Percentiles rank a stretch among this genome's conserved stretches.
These are phyloP conservation scores for Ichneumoninae sp. DNA, from an alignment of 2,888 invertebrate species.

Conservation along the genomic window DNA sequence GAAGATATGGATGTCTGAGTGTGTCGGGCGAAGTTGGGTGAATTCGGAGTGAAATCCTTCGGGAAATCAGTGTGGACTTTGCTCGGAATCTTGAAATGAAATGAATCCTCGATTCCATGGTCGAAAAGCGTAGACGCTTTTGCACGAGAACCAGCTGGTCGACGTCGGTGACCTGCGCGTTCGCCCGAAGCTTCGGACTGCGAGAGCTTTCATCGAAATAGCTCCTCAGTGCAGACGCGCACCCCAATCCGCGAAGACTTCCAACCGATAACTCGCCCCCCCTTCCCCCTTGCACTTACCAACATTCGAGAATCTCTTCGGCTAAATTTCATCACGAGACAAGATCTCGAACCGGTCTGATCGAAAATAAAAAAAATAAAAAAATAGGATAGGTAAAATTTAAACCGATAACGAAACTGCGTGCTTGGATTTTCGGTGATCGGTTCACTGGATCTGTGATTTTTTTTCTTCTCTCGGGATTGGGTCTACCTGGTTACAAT, in stretches of 20 bases:
- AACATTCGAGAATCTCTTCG: background rate
- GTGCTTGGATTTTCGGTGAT: background rate
- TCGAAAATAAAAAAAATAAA: background rate
- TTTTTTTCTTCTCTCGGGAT: background rate
- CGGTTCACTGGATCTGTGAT: background rate
- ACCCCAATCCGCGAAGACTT: conserved; percentile 69
- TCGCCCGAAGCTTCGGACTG: conserved; percentile 51
- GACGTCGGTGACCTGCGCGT: conserved; percentile 67
- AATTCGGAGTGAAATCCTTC: background rate
- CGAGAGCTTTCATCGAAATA: conserved; percentile 62
- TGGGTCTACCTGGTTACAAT: background rate
- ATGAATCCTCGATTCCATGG: background rate
- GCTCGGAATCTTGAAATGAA: background rate
- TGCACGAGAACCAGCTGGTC: conserved; percentile 26
- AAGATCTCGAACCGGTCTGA: background rate
- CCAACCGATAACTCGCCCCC: conserved; percentile 7
- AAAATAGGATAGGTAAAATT: background rate
- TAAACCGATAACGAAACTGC: background rate
- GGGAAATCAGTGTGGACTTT: background rate
- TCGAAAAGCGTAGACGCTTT: background rate
- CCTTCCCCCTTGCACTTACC: background rate
- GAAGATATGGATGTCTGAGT: background rate
- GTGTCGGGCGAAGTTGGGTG: background rate
- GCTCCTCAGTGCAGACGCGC: conserved; percentile 71
- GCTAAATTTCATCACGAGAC: background rate